Base-by-base conservation (phyloP, 2,888 invertebrate species). In the Vandiemenella viatica region DNA sequence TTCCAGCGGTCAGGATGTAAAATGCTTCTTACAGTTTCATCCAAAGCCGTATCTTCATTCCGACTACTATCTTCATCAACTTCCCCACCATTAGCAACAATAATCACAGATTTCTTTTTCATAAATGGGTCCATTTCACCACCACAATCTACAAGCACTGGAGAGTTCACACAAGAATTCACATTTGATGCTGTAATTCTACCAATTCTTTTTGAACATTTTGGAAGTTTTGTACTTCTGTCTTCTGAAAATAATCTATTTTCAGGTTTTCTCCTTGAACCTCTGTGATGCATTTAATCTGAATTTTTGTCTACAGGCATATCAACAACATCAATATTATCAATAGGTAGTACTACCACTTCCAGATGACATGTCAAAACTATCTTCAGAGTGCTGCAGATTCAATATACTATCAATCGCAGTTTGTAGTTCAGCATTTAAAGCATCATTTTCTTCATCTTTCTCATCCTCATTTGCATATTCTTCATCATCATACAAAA, bases 391-490 rank as follows among this genome's bases (percentile, higher is more conserved):
- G 65, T 62, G 70, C 61, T 81, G 81, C 57, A 83, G 67, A 65
- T 83, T 83, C 53, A 84, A 67, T 60, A 84, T 84, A 61, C 82
- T 82, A 63, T 84, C 83, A 58, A 84, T 84, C 54, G 84, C 84
- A 61, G 79, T 82, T 64, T 84, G 83, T 53, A 85, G 83, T 64
- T 85, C 82, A 22, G 80, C 79, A 56, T 80, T 80, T 51, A 82
- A 79, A 58, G 79, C 79, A 58, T 80, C 79, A 57, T 76, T 75
- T 43, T 53, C 56, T 23, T 17, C 16, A 16, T 17, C 38, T 38
- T 17, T 17, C 8, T 17, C 38, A 38, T 38, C 17, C 38, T 54
- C 56, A 22, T 44, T 47, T 23, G 44, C 49, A 17, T 53, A 53
- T 10, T 38, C n/a, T 17, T 17, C 38, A n/a, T 13, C 26, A 26